These are phyloP conservation scores for Arrhopalites spinosus DNA, from an alignment of 2,888 invertebrate species.

Conservation along the genomic window DNA sequence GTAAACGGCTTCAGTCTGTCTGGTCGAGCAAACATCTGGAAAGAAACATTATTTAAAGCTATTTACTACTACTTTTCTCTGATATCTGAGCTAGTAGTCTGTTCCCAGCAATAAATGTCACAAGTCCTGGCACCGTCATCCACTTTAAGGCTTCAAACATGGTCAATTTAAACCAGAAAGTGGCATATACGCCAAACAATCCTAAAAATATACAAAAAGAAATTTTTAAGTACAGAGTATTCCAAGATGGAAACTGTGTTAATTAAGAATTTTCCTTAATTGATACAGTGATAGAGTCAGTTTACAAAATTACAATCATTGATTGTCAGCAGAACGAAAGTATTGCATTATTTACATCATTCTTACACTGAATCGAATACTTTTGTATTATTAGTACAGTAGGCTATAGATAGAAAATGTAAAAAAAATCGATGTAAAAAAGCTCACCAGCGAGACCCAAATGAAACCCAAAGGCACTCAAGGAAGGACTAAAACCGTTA, in stretches of 20 bases:
- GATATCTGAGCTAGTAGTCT: constrained; percentile 84
- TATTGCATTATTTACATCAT: constrained; percentile 49
- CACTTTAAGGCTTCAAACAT: constrained; percentile 96
- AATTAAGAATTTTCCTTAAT: no score
- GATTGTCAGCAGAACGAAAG: constrained; percentile 55
- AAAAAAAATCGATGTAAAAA: no score
- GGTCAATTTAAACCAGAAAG: constrained; percentile 90
- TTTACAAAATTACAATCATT: constrained; percentile 4
- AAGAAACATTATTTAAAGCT: background rate
- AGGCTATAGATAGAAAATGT: no score
- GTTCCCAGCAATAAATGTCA: constrained; percentile 94
- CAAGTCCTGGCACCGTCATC: constrained; percentile 78
- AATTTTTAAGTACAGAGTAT: no score
- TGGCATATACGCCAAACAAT: constrained; percentile 82
- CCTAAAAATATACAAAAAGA: constrained; percentile 61
- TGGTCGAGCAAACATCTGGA: background rate
- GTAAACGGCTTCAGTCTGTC: background rate
- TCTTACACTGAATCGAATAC: constrained; percentile 16
- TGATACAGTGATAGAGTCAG: constrained; percentile 37
- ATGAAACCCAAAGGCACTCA: constrained; percentile 88
- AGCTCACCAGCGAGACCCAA: constrained; percentile 79
- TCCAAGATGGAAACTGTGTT: no score
- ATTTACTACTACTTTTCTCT: constrained; percentile 57
- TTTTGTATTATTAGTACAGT: no score
- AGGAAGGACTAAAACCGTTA: constrained; percentile 75